Evolutionary conservation across 2,797 vertebrate genomes (phyloP).

Genomic region (Potorous gilbertii): DNA sequence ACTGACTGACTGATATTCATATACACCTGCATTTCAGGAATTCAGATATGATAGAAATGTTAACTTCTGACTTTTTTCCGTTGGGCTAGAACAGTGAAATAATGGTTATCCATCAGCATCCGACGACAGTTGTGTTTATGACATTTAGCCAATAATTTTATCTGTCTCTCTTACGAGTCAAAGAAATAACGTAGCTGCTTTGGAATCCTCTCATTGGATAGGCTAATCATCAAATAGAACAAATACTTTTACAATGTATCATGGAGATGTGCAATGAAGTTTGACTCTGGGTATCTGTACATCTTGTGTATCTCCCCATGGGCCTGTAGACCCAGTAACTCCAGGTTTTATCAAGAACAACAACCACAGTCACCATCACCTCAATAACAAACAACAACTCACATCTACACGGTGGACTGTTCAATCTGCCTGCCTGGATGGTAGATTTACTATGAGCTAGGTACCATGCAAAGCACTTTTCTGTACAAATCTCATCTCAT

Average conservation of each 20-base stretch:
- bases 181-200: neutral
- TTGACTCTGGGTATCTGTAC: conserved; percentile 26
- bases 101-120: neutral
- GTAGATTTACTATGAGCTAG: neutral
- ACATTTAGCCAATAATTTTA: neutral
- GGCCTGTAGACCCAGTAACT: neutral
- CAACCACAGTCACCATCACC: neutral
- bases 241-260: neutral
- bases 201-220: neutral
- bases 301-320: no score
- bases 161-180: neutral
- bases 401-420: neutral
- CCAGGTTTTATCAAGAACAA: conserved; percentile 40
- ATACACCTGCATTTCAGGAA: neutral
- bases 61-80: neutral
- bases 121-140: neutral
- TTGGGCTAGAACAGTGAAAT: neutral
- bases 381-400: neutral
- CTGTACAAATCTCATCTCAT: neutral
- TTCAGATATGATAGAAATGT: neutral
- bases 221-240: neutral
- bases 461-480: neutral
- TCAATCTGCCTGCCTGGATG: neutral
- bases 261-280: neutral
- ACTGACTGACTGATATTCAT: neutral